Evolutionary conservation across 2,797 vertebrate genomes (phyloP).

Genomic region (Morus bassanus): DNA sequence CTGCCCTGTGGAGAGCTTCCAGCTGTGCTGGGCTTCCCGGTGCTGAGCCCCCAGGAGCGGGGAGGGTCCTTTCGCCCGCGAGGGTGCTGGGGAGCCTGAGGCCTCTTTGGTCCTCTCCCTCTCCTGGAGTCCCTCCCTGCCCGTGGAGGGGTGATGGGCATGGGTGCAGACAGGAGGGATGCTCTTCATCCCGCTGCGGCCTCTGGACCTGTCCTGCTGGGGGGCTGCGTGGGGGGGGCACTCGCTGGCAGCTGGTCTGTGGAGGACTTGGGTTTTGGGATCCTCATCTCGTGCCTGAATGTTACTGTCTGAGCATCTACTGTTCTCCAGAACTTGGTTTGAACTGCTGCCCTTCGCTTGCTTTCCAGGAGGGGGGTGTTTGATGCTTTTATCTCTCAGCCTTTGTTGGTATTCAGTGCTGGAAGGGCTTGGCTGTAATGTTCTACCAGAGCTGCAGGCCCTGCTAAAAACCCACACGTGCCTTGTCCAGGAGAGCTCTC

Average conservation of each 20-base stretch:
- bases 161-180: not conserved
- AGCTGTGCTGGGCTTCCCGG: not conserved
- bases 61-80: not conserved
- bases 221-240: not conserved
- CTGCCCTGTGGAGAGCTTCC: slow-evolving; percentile 5
- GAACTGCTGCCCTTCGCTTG: slow-evolving; percentile 46
- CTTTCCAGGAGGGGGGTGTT: slow-evolving; percentile 53
- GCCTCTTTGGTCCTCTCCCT: not conserved
- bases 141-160: not conserved
- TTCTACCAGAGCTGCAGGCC: slow-evolving; percentile 57
- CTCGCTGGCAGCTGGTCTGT: not conserved
- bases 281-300: not conserved
- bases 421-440: slow-evolving; percentile 49
- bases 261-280: not conserved
- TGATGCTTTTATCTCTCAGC: slow-evolving; percentile 49
- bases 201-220: not conserved
- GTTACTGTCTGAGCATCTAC: slow-evolving; percentile 28
- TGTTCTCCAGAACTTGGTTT: slow-evolving; percentile 48
- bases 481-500: slow-evolving; percentile 36
- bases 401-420: slow-evolving; percentile 49
- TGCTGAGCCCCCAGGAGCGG: not conserved
- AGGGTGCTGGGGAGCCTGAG: not conserved
- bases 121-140: not conserved
- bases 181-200: not conserved
- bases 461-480: slow-evolving; percentile 40